Percentiles rank a stretch among this genome's conserved stretches.
Conservation (phyloP, 2,888 invertebrate species). For the Polia nebulosa region DNA sequence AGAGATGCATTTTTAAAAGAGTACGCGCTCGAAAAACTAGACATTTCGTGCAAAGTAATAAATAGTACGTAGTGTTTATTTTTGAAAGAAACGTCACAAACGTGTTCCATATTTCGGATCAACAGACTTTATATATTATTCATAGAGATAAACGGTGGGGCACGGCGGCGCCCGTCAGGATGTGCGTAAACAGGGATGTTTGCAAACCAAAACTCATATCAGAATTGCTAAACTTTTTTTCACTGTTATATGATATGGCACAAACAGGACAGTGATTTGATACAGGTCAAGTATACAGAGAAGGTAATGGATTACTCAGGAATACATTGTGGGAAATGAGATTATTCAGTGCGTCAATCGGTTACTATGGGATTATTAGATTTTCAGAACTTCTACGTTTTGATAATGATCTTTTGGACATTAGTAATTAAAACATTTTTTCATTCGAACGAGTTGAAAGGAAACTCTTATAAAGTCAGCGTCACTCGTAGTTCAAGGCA, state of each 20-base stretch:
- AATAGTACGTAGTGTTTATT: slow-evolving; percentile 39
- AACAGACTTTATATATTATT: slow-evolving; percentile 51
- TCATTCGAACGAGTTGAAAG: background rate
- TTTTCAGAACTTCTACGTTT: background rate
- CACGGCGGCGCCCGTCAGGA: slow-evolving; percentile 52
- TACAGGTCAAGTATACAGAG: slow-evolving; percentile 31
- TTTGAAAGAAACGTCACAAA: slow-evolving; percentile 36
- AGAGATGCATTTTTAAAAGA: slow-evolving; percentile 34
- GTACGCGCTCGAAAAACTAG: slow-evolving; percentile 1
- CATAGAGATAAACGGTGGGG: slow-evolving; percentile 55
- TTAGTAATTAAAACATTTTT: background rate
- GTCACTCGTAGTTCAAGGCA: slow-evolving; percentile 39
- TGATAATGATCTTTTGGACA: background rate
- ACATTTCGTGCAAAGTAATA: slow-evolving; percentile 24
- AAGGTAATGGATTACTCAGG: slow-evolving; percentile 28
- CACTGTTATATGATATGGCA: slow-evolving; percentile 33
- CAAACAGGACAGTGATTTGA: slow-evolving; percentile 41
- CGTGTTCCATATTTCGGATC: slow-evolving; percentile 17
- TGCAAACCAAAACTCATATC: slow-evolving; percentile 70
- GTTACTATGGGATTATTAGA: background rate
- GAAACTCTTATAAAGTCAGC: slow-evolving; percentile 2
- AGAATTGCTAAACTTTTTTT: slow-evolving; percentile 55
- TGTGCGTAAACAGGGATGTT: slow-evolving; percentile 70
- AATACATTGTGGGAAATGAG: slow-evolving; percentile 16
- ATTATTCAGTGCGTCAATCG: background rate